These are phyloP conservation scores for Diarsia rubi DNA, from an alignment of 2,888 invertebrate genomes.

Conservation along the genomic window DNA sequence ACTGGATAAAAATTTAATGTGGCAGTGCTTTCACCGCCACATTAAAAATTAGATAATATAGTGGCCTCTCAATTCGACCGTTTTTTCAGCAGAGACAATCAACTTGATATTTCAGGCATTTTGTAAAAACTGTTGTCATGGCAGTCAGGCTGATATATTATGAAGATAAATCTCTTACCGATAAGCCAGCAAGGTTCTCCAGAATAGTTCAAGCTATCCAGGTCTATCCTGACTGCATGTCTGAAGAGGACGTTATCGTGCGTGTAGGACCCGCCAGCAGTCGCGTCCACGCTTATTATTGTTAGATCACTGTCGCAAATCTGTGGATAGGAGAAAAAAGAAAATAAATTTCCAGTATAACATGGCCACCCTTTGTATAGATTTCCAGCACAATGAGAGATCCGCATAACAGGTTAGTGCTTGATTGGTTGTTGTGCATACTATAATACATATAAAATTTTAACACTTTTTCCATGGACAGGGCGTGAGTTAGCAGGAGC, in stretches of 20 bases:
- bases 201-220: conserved; percentile 82
- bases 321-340: conserved; percentile 63
- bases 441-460: too few relatives aligned
- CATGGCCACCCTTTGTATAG: too few relatives aligned
- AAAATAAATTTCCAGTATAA: too few relatives aligned
- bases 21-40: too few relatives aligned
- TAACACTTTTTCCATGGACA: too few relatives aligned
- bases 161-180: conserved; percentile 67
- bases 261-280: conserved; percentile 80
- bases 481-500: too few relatives aligned
- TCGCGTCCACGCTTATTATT: conserved; percentile 83
- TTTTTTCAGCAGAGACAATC: not conserved
- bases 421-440: too few relatives aligned
- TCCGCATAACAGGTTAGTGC: too few relatives aligned
- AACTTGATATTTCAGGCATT: not conserved
- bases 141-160: not conserved
- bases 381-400: too few relatives aligned
- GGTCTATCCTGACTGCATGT: conserved; percentile 82
- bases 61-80: not conserved
- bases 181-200: conserved; percentile 85
- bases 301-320: conserved; percentile 85
- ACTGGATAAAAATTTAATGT: too few relatives aligned
- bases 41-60: too few relatives aligned
- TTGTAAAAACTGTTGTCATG: too few relatives aligned
- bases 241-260: conserved; percentile 81